phyloP scores from a whole-genome alignment of 1,140 invertebrate genomes.

The Sinonovacula constricta region DNA sequence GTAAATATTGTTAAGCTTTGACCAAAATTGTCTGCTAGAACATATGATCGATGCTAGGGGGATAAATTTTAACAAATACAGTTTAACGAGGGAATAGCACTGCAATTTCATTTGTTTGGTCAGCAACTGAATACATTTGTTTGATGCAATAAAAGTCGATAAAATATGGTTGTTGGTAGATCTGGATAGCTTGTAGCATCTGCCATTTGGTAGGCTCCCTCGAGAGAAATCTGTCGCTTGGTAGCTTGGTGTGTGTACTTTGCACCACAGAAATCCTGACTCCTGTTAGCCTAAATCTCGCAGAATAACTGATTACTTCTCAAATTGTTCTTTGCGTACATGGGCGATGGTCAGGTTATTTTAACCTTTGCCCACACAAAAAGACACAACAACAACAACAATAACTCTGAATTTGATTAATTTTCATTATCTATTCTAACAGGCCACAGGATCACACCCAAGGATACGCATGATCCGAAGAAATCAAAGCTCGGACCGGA shows the following conservation, averaged over 20 bases:
- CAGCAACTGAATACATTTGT: not conserved
- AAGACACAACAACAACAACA: too few species aligned
- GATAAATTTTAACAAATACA: not conserved
- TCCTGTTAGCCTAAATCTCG: not conserved
- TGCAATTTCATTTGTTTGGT: not conserved
- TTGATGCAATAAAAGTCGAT: too few species aligned
- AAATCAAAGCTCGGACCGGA: conserved; percentile 6
- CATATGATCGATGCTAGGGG: not conserved
- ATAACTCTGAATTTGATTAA: too few species aligned
- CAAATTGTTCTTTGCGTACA: too few species aligned
- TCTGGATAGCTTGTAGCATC: too few species aligned
- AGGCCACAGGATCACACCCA: conserved; percentile 35
- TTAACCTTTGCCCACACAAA: too few species aligned
- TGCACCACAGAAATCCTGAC: not conserved
- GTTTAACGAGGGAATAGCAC: not conserved
- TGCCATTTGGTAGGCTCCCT: too few species aligned
- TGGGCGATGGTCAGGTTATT: too few species aligned
- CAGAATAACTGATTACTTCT: too few species aligned
- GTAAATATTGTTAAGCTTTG: not conserved
- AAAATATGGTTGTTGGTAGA: not conserved
- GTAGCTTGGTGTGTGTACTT: too few species aligned
- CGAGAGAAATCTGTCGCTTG: too few species aligned
- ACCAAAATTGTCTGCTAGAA: not conserved
- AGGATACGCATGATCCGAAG: conserved; percentile 33
- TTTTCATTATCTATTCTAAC: not conserved